phyloP scores from a whole-genome alignment of 2,113 vertebrate genomes.

The Pseudopipra pipra region DNA sequence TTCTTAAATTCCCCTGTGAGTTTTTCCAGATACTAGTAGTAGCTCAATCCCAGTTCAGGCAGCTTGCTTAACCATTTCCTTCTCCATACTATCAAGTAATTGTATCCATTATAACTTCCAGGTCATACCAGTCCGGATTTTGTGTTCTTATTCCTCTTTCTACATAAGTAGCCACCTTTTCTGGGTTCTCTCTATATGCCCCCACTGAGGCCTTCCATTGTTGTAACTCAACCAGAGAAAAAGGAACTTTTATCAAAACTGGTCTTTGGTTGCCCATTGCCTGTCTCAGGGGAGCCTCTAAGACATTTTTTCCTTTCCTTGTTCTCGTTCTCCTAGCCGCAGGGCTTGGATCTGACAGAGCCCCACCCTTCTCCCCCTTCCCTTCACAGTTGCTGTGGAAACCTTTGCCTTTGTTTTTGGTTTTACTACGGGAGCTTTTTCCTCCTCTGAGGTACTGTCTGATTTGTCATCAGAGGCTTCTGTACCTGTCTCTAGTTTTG shows the following conservation, averaged over 20 bases:
- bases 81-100: neutral
- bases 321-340: too few relatives aligned
- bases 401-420: too few relatives aligned
- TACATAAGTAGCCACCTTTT: neutral
- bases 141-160: neutral
- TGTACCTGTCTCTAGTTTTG: too few relatives aligned
- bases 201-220: neutral
- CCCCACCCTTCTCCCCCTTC: too few relatives aligned
- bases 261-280: neutral
- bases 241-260: too few relatives aligned
- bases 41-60: neutral
- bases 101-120: neutral
- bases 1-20: neutral
- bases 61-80: neutral
- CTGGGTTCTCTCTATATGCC: neutral
- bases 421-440: too few relatives aligned
- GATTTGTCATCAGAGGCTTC: too few relatives aligned
- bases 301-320: neutral
- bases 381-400: too few relatives aligned
- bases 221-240: neutral
- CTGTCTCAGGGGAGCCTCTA: neutral
- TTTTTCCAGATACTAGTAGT: neutral
- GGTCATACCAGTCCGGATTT: neutral
- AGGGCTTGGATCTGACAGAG: too few relatives aligned
- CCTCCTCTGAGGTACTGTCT: too few relatives aligned